Base-by-base conservation (phyloP, 92 coral and sea anemone genomes). In the Phenganax marumi region DNA sequence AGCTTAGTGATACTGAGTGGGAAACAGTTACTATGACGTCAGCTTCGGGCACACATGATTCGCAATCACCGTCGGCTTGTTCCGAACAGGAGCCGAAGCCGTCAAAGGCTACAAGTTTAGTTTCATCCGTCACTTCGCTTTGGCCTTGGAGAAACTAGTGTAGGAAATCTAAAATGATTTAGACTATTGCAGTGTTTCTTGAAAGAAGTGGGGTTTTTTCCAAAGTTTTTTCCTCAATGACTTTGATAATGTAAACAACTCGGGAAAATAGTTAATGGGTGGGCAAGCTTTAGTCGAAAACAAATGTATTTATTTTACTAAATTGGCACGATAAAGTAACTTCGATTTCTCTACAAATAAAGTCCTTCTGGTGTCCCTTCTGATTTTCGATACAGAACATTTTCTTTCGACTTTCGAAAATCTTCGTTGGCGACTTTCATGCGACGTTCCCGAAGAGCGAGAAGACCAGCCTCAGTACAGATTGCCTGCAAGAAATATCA, bases 401-500 rank as follows among this genome's bases (percentile, higher is more conserved):
- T 93, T 62, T 93, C 97, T 68, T 91, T 91, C 3, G 97, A 90
- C 75, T 91, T 91, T 68, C 91, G 88, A 76, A 94, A 94, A 53
- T 94, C 98, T 70, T 92, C 98, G 69, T 89, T 92, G 14, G 97
- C 91, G 58, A 94, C 98, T 73, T 90, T 92, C 98, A 94, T 94
- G 55, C 98, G 84, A 74, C 98, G 89, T 71, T 94, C 98, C 63
- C 98, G 84, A 8, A 94, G 83, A 4, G 98, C 98, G 90, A 94
- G 92, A 52, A 94, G 89, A n/a, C 98, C 98, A 19, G 98, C 98
- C 75, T 94, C 98, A 21, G 98, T 92, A 77, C 98, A 94, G 80
- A 94, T 94, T 1, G 98, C 98, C 98, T 92, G 78, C 11, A 75
- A 62, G 25, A 8, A 12, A 76, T 33, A 33, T 33, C 43, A 33